Evolutionary conservation across 1,140 invertebrate species (phyloP).

Genomic region (Drosophila neocordata): DNA sequence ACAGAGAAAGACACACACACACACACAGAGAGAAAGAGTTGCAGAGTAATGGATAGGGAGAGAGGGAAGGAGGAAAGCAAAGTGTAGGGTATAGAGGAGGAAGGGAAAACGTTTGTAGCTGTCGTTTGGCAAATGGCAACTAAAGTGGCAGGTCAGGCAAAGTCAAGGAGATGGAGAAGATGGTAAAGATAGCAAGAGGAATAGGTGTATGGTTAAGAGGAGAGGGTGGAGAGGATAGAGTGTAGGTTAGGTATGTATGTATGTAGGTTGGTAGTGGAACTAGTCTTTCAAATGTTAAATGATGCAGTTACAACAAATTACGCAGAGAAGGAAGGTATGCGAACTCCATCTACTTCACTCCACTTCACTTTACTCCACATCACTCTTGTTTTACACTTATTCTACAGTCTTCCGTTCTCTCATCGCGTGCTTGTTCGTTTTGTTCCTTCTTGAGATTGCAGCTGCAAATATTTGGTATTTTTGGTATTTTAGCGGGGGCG

Average conservation of each 20-base stretch:
- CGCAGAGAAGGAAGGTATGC: constrained; percentile 46
- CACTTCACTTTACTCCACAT: neutral
- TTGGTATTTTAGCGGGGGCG: neutral
- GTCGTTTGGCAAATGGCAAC: constrained; percentile 57
- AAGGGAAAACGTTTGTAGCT: constrained; percentile 15
- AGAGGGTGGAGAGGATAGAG: neutral
- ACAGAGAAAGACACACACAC: constrained; percentile 39
- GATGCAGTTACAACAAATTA: constrained; percentile 76
- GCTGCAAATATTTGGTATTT: constrained; percentile 27
- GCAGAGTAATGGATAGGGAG: neutral
- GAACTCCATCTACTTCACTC: neutral
- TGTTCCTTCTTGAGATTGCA: constrained; percentile 45
- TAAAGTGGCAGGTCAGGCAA: constrained; percentile 51
- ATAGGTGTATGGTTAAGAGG: neutral
- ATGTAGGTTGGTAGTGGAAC: neutral
- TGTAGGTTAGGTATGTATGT: neutral
- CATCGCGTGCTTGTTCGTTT: neutral
- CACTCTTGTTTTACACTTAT: no score
- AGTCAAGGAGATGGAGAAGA: neutral
- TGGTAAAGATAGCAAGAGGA: neutral
- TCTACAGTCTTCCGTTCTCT: neutral
- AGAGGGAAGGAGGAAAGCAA: constrained; percentile 1
- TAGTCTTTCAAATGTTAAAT: constrained; percentile 76
- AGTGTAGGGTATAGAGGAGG: neutral
- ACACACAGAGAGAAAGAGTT: neutral